Conservation (phyloP, 1,140 invertebrate genomes). For the Drosophila aff. region DNA sequence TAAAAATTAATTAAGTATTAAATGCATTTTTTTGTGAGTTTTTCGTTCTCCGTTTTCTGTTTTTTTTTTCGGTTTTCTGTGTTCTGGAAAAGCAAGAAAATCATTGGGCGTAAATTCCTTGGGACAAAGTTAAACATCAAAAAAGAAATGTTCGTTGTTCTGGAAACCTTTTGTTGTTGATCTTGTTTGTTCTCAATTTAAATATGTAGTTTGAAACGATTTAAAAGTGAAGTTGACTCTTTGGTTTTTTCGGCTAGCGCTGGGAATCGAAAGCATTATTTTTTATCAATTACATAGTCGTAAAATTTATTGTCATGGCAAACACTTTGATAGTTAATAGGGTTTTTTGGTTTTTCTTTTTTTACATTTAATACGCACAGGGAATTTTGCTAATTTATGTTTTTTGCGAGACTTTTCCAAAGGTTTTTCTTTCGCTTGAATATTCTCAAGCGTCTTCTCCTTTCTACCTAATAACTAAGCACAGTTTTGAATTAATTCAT, state of each 20-base stretch:
- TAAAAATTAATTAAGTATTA: conserved; percentile 84
- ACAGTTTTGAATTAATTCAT: conserved; percentile 44
- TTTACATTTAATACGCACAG: conserved; percentile 66
- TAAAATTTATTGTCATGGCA: conserved; percentile 80
- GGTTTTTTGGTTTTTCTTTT: conserved; percentile 23
- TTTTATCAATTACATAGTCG: conserved; percentile 39
- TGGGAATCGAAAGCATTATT: conserved; percentile 67
- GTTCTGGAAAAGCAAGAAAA: conserved; percentile 77
- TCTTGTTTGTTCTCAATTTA: conserved; percentile 7
- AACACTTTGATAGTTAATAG: conserved; percentile 78
- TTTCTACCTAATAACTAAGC: conserved; percentile 19
- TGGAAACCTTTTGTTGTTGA: conserved; percentile 77
- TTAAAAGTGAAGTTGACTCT: conserved; percentile 47
- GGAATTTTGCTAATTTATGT: conserved; percentile 70
- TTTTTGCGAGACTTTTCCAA: conserved; percentile 77
- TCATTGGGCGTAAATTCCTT: conserved; percentile 44
- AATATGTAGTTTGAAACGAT: conserved; percentile 48
- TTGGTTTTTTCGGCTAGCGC: conserved; percentile 20
- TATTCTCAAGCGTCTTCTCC: conserved; percentile 23
- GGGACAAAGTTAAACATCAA: conserved; percentile 53
- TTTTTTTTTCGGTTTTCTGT: conserved; percentile 26
- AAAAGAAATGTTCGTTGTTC: conserved; percentile 82
- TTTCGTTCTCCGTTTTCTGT: conserved; percentile 9
- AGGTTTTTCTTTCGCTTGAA: conserved; percentile 34
- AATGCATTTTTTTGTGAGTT: conserved; percentile 69